Conservation (phyloP, 2,888 invertebrate species). For the Orchesellides sinensis region DNA sequence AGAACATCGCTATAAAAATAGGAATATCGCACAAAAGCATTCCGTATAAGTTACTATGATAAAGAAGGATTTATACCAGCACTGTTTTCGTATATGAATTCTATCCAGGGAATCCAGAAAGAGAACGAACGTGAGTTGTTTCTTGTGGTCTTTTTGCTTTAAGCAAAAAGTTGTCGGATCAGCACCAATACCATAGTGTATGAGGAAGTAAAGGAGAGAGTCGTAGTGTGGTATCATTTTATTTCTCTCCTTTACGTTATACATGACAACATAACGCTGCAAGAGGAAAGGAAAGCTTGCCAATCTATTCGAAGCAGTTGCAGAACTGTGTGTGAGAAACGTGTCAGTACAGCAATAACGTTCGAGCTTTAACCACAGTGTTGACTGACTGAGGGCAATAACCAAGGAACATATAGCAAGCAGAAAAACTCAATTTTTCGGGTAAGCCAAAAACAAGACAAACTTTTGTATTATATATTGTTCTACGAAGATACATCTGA, state of each 20-base stretch:
- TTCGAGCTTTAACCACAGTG: conserved; percentile 64
- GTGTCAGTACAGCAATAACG: conserved; percentile 63
- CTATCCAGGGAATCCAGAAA: conserved; percentile 22
- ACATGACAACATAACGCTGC: conserved; percentile 1
- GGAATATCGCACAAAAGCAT: not conserved
- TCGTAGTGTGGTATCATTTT: conserved; percentile 51
- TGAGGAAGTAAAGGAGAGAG: conserved; percentile 18
- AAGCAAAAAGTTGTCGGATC: conserved; percentile 42
- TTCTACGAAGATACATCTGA: too few relatives aligned
- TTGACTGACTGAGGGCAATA: conserved; percentile 62
- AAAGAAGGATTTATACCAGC: not conserved
- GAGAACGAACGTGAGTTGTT: conserved; percentile 29
- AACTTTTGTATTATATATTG: too few relatives aligned
- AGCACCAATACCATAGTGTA: conserved; percentile 23
- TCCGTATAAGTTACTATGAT: not conserved
- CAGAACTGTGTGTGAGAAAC: conserved; percentile 56
- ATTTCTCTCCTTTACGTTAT: conserved; percentile 12
- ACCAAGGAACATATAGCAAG: conserved; percentile 41
- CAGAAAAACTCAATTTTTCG: not conserved
- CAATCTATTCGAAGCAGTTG: conserved; percentile 42
- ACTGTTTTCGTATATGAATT: not conserved
- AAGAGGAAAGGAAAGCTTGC: conserved; percentile 42
- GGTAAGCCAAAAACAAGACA: conserved; percentile 29
- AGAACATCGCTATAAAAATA: not conserved
- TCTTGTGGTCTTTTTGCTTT: conserved; percentile 49